Conservation (phyloP, 2,888 invertebrate species). For the Hartigia nigra region DNA sequence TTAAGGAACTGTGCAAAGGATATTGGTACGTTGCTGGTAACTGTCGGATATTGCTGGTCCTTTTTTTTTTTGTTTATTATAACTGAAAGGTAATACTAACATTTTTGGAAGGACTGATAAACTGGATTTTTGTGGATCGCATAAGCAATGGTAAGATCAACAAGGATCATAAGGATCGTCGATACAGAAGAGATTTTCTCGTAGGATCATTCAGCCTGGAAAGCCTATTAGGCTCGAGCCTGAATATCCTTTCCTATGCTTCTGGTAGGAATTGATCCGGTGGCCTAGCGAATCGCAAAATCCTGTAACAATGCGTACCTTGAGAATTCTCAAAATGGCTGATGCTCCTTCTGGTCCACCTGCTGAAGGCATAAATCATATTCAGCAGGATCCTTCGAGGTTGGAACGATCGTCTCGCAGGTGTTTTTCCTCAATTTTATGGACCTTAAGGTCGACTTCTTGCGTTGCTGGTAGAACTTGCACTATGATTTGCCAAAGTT, state of each 20-base stretch:
- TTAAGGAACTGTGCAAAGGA: not conserved
- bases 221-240: slow-evolving; percentile 52
- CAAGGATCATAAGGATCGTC: slow-evolving; percentile 8
- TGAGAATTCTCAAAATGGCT: slow-evolving; percentile 42
- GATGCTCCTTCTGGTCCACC: slow-evolving; percentile 40
- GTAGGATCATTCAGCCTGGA: slow-evolving; percentile 36
- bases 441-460: slow-evolving; percentile 19
- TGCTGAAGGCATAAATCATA: slow-evolving; percentile 55
- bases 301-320: slow-evolving; percentile 37
- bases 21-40: not conserved
- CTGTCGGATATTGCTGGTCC: not conserved
- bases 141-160: not conserved
- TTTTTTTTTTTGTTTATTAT: not conserved
- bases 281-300: slow-evolving; percentile 52
- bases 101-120: not conserved
- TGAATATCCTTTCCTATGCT: not conserved
- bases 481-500: not conserved
- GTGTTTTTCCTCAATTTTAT: slow-evolving; percentile 40
- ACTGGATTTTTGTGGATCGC: not conserved
- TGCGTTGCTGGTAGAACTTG: not conserved
- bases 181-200: slow-evolving; percentile 37
- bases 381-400: not conserved
- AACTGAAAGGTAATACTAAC: not conserved
- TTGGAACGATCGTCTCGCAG: slow-evolving; percentile 33
- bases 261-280: slow-evolving; percentile 17